phyloP scores from a whole-genome alignment of 2,797 vertebrate species.

The Pseudochromis fuscus region DNA sequence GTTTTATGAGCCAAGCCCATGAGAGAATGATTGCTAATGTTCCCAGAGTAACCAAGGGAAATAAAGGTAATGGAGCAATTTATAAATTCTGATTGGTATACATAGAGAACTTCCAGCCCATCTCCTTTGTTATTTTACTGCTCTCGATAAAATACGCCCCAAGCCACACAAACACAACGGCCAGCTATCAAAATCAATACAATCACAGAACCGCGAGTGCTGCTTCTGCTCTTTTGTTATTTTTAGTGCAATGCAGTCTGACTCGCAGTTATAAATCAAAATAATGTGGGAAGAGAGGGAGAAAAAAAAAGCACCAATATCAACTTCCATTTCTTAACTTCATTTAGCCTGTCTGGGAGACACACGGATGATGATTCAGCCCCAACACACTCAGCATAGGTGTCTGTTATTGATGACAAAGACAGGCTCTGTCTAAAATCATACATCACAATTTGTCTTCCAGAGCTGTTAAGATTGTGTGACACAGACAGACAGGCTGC shows the following conservation, averaged over 20 bases:
- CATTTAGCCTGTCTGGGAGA: slow-evolving; percentile 67
- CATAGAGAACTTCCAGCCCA: slow-evolving; percentile 88
- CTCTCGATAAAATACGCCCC: slow-evolving; percentile 84
- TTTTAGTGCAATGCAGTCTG: slow-evolving; percentile 79
- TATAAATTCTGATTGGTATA: slow-evolving; percentile 91
- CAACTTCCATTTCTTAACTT: slow-evolving; percentile 73
- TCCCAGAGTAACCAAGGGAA: slow-evolving; percentile 88
- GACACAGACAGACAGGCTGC: slow-evolving; percentile 26
- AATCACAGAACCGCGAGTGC: slow-evolving; percentile 74
- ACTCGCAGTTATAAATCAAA: slow-evolving; percentile 84
- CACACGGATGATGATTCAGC: slow-evolving; percentile 53
- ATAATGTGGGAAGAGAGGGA: slow-evolving; percentile 73
- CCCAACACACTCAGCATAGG: slow-evolving; percentile 24
- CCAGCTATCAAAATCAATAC: slow-evolving; percentile 86
- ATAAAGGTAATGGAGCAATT: slow-evolving; percentile 91
- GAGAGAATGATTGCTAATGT: slow-evolving; percentile 92
- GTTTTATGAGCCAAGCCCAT: slow-evolving; percentile 87
- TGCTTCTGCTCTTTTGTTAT: slow-evolving; percentile 82
- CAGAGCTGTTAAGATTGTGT: slow-evolving; percentile 19
- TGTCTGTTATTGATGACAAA: slow-evolving; percentile 36
- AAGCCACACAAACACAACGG: slow-evolving; percentile 81
- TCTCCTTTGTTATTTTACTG: slow-evolving; percentile 87
- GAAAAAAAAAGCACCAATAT: slow-evolving; percentile 58
- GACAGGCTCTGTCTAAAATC: slow-evolving; percentile 28
- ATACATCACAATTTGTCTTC: slow-evolving; percentile 36